Percentiles rank a stretch among this genome's conserved stretches.
phyloP scores from a whole-genome alignment of 2,113 vertebrate genomes.

The Mystacornis crossleyi region DNA sequence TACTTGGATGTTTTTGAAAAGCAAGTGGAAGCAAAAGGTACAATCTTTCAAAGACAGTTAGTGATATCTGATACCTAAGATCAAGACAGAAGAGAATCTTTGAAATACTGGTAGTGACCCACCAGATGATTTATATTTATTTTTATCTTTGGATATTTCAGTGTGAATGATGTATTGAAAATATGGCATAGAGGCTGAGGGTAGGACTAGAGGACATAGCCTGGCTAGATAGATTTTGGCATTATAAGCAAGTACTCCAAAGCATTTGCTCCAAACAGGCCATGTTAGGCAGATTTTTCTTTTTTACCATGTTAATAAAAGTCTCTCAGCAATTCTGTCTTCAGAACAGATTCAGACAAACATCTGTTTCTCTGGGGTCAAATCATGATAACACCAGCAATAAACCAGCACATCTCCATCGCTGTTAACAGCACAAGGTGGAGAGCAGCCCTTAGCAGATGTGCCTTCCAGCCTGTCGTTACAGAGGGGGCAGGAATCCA shows the following conservation, averaged over 20 bases:
- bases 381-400: background rate
- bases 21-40: background rate
- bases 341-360: background rate
- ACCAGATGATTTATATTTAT: background rate
- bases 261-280: background rate
- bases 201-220: background rate
- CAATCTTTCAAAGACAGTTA: conserved; percentile 15
- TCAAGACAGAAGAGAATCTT: conserved; percentile 6
- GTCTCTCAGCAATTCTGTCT: background rate
- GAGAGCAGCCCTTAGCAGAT: background rate
- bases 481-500: background rate
- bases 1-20: conserved; percentile 2
- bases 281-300: background rate
- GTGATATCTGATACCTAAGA: conserved; percentile 5
- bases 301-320: background rate
- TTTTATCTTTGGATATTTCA: background rate
- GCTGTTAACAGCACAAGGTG: background rate
- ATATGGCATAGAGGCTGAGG: background rate
- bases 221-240: background rate
- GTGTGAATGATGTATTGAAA: background rate
- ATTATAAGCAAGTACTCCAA: background rate
- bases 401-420: background rate
- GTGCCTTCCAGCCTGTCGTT: background rate
- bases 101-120: background rate
- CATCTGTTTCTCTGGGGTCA: background rate